Evolutionary conservation across 2,888 invertebrate species (phyloP).

Genomic region (Cylindroiulus punctatus): DNA sequence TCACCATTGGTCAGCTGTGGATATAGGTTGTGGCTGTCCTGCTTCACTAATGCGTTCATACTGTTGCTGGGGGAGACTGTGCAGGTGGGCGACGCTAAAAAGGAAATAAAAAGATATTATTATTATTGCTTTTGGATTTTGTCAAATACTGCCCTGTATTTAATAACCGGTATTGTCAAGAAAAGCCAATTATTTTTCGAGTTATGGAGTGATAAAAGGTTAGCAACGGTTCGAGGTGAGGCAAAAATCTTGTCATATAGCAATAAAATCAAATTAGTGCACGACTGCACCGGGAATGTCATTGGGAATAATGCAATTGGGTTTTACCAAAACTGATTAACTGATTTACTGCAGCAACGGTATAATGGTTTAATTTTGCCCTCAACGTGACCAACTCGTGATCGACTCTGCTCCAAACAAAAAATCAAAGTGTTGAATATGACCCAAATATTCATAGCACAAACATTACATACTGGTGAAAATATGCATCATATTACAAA

Average conservation of each 20-base stretch:
- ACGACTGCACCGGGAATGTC: neutral
- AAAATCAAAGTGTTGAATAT: too few relatives aligned
- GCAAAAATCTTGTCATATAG: neutral
- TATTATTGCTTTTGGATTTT: neutral
- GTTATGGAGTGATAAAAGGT: neutral
- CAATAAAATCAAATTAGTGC: neutral
- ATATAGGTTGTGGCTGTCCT: conserved; percentile 46
- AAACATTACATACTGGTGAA: too few relatives aligned
- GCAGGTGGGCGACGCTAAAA: conserved; percentile 22
- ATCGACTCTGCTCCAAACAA: too few relatives aligned
- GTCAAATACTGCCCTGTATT: neutral
- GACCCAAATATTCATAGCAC: too few relatives aligned
- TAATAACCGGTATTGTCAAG: conserved; percentile 27
- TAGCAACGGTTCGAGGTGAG: neutral
- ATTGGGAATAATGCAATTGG: neutral
- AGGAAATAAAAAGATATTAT: neutral
- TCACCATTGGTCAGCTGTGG: conserved; percentile 49
- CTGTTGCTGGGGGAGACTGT: conserved; percentile 37
- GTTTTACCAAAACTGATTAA: conserved; percentile 29
- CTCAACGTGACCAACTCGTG: neutral
- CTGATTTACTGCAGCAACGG: neutral
- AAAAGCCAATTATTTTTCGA: neutral
- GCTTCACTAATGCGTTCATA: conserved; percentile 50
- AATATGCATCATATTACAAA: too few relatives aligned
- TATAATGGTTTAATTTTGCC: neutral